phyloP scores from a whole-genome alignment of 2,797 vertebrate genomes.

The Periparus ater region DNA sequence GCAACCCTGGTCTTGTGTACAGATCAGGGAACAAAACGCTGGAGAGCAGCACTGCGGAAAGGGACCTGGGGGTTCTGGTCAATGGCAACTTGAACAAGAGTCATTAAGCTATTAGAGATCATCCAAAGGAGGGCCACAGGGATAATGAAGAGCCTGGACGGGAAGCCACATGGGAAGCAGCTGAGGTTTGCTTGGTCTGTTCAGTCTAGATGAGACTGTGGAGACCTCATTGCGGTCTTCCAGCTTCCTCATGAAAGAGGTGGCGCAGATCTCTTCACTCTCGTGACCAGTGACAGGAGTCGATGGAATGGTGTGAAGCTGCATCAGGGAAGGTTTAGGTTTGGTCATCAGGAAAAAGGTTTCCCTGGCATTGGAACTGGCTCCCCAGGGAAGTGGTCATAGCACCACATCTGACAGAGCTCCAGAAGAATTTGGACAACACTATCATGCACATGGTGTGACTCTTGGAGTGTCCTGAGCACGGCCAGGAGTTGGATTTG shows the following conservation, averaged over 20 bases:
- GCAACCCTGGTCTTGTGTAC: background rate
- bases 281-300: background rate
- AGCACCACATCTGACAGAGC: background rate
- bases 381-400: background rate
- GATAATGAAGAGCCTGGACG: background rate
- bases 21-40: background rate
- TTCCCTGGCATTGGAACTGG: background rate
- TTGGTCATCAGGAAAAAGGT: background rate
- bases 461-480: background rate
- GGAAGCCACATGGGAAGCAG: background rate
- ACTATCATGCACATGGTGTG: background rate
- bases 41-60: background rate
- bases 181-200: background rate
- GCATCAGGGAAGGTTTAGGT: accelerated
- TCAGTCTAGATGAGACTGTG: background rate
- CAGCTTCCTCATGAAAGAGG: background rate
- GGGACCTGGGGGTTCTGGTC: no score
- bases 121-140: background rate
- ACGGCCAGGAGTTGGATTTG: background rate
- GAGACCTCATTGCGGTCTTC: accelerated
- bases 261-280: background rate
- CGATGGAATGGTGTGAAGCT: accelerated
- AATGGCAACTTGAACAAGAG: background rate
- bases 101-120: background rate
- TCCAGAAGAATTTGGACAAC: background rate